These are phyloP conservation scores for Sebastes variabilis DNA, from an alignment of 2,797 vertebrate genomes.

Conservation along the genomic window DNA sequence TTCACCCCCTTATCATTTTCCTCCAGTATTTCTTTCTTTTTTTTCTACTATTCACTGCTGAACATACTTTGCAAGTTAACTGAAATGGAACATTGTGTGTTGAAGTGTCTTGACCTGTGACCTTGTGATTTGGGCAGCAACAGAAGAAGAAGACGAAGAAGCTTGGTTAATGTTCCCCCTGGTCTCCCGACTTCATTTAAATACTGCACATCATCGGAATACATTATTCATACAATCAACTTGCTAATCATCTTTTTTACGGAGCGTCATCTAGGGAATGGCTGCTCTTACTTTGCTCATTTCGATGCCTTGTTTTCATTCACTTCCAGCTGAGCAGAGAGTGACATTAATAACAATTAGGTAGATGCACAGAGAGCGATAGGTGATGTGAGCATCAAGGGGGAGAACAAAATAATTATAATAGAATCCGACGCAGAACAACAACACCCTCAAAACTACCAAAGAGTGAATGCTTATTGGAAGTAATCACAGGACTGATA, in stretches of 20 bases:
- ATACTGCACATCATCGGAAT: constrained; percentile 55
- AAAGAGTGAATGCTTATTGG: not conserved
- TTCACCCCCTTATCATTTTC: constrained; percentile 37
- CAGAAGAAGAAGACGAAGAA: not conserved
- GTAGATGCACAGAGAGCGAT: constrained; percentile 37
- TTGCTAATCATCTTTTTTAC: constrained; percentile 70
- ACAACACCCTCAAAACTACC: not conserved
- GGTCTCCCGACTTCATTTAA: constrained; percentile 53
- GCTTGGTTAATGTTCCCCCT: not conserved
- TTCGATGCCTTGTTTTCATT: constrained; percentile 57
- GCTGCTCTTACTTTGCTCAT: constrained; percentile 64
- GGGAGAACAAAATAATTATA: constrained; percentile 22
- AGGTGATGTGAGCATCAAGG: constrained; percentile 18
- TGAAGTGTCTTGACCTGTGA: constrained; percentile 33
- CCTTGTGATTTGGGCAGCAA: constrained; percentile 30
- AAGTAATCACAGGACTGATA: not conserved
- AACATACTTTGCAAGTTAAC: constrained; percentile 22
- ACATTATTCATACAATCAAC: constrained; percentile 80
- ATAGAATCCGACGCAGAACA: not conserved
- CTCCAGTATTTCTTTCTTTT: not conserved
- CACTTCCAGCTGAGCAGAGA: constrained; percentile 64
- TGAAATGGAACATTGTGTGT: constrained; percentile 20
- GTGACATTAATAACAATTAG: constrained; percentile 70
- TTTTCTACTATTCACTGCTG: not conserved
- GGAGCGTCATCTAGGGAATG: constrained; percentile 62